Evolutionary conservation across 1,140 invertebrate genomes (phyloP).

Genomic region (Drosophila baimaii): DNA sequence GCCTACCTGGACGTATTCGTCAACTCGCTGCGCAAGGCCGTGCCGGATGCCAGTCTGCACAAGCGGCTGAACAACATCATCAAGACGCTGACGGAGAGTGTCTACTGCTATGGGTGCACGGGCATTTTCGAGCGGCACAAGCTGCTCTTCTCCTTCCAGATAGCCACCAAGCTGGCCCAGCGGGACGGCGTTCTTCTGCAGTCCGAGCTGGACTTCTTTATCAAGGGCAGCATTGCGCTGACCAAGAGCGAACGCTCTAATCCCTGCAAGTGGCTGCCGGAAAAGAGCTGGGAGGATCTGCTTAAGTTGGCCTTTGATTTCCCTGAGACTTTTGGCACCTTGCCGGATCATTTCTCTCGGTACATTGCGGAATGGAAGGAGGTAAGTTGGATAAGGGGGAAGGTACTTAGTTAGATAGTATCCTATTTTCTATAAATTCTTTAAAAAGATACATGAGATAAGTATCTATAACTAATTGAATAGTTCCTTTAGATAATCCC

Average conservation of each 20-base stretch:
- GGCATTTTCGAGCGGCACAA: conserved; percentile 96
- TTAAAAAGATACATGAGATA: too few species aligned
- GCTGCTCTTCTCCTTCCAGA: conserved; percentile 95
- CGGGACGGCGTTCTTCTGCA: conserved; percentile 87
- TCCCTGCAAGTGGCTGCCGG: conserved; percentile 89
- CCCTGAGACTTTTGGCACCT: conserved; percentile 87
- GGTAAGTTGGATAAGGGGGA: conserved; percentile 76
- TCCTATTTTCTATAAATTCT: too few species aligned
- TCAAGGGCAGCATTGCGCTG: conserved; percentile 92
- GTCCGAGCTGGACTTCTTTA: conserved; percentile 94
- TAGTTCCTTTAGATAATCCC: too few species aligned
- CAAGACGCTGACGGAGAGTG: conserved; percentile 91
- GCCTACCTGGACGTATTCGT: conserved; percentile 92
- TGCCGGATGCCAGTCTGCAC: conserved; percentile 89
- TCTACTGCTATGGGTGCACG: conserved; percentile 95
- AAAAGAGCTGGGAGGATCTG: conserved; percentile 92
- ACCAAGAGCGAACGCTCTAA: conserved; percentile 89
- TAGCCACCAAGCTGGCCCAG: conserved; percentile 92
- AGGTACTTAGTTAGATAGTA: too few species aligned
- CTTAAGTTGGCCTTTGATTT: conserved; percentile 89
- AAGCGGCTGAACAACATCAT: conserved; percentile 93
- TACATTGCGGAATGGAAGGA: conserved; percentile 88
- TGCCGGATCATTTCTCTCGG: conserved; percentile 88
- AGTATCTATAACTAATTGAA: too few species aligned
- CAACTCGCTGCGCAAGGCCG: conserved; percentile 90